Conservation (phyloP, 2,797 vertebrate species). For the Tadarida brasiliensis region DNA sequence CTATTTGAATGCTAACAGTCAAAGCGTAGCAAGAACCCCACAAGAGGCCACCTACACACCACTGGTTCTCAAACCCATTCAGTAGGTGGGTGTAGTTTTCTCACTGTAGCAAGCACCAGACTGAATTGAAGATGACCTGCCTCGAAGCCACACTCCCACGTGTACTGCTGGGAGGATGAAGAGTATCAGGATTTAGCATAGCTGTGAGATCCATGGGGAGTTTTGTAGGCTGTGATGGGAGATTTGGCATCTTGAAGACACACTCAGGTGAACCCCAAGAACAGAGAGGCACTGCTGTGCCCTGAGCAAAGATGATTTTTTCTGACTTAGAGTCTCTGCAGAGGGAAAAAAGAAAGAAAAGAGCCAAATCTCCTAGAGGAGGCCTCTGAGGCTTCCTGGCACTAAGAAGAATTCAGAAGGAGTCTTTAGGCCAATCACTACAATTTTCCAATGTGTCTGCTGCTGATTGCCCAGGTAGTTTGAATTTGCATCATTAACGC, state of each 20-base stretch:
- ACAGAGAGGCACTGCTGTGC: neutral
- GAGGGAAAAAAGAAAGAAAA: neutral
- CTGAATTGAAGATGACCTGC: neutral
- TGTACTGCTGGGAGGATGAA: neutral
- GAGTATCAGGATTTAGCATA: neutral
- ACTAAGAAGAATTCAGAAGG: constrained; percentile 25
- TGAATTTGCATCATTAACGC: constrained; percentile 78
- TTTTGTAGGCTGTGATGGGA: neutral
- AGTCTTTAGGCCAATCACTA: constrained; percentile 65
- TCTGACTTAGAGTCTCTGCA: neutral
- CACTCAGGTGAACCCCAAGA: neutral
- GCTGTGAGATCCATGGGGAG: neutral
- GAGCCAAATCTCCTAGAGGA: neutral
- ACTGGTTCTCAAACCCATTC: neutral
- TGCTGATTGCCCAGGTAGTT: constrained; percentile 72
- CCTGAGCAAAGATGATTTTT: neutral
- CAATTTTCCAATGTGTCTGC: constrained; percentile 73
- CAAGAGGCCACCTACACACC: neutral
- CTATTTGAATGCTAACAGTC: neutral
- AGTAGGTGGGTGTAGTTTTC: neutral
- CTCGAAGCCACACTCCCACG: neutral
- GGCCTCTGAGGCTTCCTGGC: neutral
- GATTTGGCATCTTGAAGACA: neutral
- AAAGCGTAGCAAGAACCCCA: neutral
- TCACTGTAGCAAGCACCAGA: neutral